Conservation (phyloP, 2,888 invertebrate species). For the Diploptera punctata region DNA sequence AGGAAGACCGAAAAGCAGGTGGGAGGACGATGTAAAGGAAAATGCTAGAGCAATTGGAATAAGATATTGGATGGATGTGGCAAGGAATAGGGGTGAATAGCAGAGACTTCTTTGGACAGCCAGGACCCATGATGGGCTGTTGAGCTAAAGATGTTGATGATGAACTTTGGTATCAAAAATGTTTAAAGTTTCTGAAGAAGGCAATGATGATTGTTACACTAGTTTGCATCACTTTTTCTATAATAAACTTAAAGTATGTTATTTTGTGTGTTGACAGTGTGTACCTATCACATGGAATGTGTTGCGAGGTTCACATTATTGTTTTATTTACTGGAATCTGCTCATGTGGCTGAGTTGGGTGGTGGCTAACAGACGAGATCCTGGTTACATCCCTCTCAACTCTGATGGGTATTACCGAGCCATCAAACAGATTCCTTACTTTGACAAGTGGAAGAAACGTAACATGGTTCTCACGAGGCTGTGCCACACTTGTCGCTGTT, state of each 20-base stretch:
- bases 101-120: too few species aligned
- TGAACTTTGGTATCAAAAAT: too few species aligned
- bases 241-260: background rate
- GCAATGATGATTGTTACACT: too few species aligned
- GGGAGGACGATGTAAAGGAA: too few species aligned
- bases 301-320: conserved; percentile 83
- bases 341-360: conserved; percentile 95
- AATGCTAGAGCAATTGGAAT: too few species aligned
- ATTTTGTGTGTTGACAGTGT: conserved; percentile 64
- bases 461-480: conserved; percentile 77
- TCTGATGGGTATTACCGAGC: conserved; percentile 90
- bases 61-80: too few species aligned
- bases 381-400: conserved; percentile 88
- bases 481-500: conserved; percentile 90
- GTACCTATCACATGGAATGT: conserved; percentile 92
- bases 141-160: too few species aligned
- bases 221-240: background rate
- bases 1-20: too few species aligned
- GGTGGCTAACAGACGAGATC: conserved; percentile 87
- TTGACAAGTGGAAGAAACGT: conserved; percentile 90
- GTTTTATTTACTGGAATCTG: conserved; percentile 89
- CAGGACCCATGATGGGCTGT: too few species aligned
- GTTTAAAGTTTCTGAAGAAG: too few species aligned
- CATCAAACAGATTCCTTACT: conserved; percentile 91
- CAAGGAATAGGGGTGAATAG: too few species aligned